Base-by-base conservation (phyloP, 2,888 invertebrate genomes). In the Eristalinus sepulchralis region DNA sequence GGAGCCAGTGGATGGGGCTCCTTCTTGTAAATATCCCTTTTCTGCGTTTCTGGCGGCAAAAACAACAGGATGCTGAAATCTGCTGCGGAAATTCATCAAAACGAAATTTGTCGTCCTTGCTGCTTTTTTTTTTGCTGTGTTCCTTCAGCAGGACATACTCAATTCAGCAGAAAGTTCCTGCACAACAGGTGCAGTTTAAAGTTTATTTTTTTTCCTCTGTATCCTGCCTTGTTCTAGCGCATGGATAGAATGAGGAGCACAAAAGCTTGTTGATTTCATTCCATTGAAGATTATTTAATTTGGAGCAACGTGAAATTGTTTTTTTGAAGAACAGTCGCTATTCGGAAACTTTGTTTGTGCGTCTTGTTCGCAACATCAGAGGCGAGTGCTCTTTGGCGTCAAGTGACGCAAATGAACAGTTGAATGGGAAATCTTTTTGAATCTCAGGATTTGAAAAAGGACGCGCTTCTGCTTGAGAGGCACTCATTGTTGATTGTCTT, bases 21-120 rank as follows among this genome's bases (percentile, higher is more conserved):
- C 70, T 36, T 79, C 66, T 64, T 72, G 71, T 64, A 77, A 64
- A 82, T 62, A 72, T 66, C 39, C 31, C 62, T 77, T 60, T 66
- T 24, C 53, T 62, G 10, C 8, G 55, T 59, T n/a, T 68, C 63
- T 66, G 73, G 55, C 31, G 66, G 55, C 60, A 68, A 55, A 34
- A 71, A 84, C 80, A 80, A 80, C 80, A 80, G 67, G 71, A 84
- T 53, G 84, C 59, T 72, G 76, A 81, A 84, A 81, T 70, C 76
- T 84, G 76, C 22, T 60, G 72, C 67, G 84, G 84, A 84, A 84
- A 84, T 81, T 84, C 80, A 84, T 84, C 76, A 80, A 62, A 84
- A 79, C 24, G 59, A 39, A 72, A 24, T 82, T 76, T 36, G 33
- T 39, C 47, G 27, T 13, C 59, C 31, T 53, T 5, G 11, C 13